A percentile compares a stretch with the other conserved stretches of the same genome.
phyloP scores from a whole-genome alignment of 1,140 invertebrate species.

The Microvelia longipes region DNA sequence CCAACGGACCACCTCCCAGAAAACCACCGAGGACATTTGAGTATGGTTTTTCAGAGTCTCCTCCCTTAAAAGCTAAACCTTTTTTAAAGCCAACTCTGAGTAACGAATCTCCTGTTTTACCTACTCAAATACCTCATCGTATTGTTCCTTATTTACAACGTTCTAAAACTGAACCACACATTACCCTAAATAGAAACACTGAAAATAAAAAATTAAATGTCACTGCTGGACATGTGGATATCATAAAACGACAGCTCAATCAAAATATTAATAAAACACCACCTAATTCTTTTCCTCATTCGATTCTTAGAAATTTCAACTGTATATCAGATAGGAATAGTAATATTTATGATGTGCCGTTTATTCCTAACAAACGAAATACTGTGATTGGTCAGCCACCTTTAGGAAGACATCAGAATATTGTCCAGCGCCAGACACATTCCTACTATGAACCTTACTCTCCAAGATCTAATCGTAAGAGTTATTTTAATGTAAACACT shows the following conservation, averaged over 20 bases:
- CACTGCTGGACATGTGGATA: neutral
- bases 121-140: neutral
- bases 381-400: neutral
- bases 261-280: neutral
- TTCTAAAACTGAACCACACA: constrained; percentile 23
- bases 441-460: neutral
- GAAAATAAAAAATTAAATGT: neutral
- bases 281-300: neutral
- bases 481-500: neutral
- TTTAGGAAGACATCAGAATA: neutral
- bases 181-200: constrained; percentile 20
- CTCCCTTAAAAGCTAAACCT: neutral
- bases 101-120: neutral
- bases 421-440: neutral
- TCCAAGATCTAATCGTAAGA: neutral
- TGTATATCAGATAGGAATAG: neutral
- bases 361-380: neutral
- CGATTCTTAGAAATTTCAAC: neutral
- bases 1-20: constrained; percentile 46
- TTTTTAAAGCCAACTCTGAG: constrained; percentile 1
- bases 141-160: constrained; percentile 9
- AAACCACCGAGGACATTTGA: constrained; percentile 51
- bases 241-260: neutral
- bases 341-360: constrained; percentile 4
- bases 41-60: constrained; percentile 8